A percentile compares a stretch with the other conserved stretches of the same genome.
These are phyloP conservation scores for Asarcornis scutulata DNA, from an alignment of 2,113 vertebrate genomes.

Conservation along the genomic window DNA sequence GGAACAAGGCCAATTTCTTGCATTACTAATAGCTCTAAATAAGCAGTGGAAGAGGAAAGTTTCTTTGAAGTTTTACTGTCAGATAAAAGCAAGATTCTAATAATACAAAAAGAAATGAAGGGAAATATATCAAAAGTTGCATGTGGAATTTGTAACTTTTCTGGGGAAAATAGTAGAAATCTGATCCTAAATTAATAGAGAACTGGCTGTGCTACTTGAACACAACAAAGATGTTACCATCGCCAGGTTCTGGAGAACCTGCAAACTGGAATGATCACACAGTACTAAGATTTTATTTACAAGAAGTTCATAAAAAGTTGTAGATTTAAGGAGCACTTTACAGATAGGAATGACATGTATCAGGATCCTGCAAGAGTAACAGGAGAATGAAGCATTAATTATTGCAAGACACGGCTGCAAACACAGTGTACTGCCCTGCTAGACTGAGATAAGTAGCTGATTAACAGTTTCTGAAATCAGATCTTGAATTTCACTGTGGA, in stretches of 20 bases:
- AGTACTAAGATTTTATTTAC: neutral
- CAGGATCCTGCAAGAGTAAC: neutral
- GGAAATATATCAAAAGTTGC: neutral
- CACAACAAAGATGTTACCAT: neutral
- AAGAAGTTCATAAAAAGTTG: neutral
- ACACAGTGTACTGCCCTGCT: neutral
- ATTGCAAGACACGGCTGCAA: neutral
- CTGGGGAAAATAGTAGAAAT: neutral
- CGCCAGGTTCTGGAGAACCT: neutral
- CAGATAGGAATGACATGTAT: neutral
- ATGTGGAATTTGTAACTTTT: neutral
- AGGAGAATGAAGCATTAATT: constrained; percentile 6
- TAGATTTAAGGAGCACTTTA: neutral
- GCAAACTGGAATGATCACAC: neutral
- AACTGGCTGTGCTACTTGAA: neutral
- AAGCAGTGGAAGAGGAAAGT: neutral
- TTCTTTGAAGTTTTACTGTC: neutral
- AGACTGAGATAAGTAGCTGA: neutral
- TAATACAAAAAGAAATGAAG: neutral
- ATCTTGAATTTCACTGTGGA: neutral
- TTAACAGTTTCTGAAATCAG: neutral
- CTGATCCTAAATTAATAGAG: neutral
- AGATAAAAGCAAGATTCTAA: neutral
- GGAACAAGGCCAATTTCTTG: neutral
- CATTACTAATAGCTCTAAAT: neutral